These are phyloP conservation scores for Lasioglossum villosulum DNA, from an alignment of 2,888 invertebrate genomes.

Conservation along the genomic window DNA sequence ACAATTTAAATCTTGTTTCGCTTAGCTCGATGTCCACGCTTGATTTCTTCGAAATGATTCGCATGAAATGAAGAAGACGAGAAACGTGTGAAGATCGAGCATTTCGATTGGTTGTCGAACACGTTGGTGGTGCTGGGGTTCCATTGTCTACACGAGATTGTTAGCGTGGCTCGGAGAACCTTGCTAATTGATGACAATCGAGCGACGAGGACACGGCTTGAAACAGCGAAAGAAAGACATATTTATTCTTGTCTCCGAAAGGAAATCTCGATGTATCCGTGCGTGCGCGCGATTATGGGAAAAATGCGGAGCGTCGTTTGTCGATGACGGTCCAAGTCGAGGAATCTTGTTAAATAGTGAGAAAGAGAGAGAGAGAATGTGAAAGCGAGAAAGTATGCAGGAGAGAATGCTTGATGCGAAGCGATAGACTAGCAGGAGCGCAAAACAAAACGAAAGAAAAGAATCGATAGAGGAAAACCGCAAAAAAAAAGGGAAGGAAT, in stretches of 20 bases:
- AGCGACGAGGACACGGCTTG: conserved; percentile 45
- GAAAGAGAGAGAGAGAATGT: conserved; percentile 3
- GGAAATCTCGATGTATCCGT: conserved; percentile 30
- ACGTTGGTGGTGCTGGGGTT: conserved; percentile 2
- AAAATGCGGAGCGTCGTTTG: neutral
- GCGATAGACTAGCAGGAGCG: conserved; percentile 31
- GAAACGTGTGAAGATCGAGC: neutral
- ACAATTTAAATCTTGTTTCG: no score
- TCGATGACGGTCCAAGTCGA: neutral
- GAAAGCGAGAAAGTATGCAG: conserved; percentile 28
- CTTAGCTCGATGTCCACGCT: neutral
- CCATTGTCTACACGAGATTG: conserved; percentile 5
- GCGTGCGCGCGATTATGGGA: neutral
- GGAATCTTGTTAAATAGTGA: conserved; percentile 39
- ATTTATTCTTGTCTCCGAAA: conserved; percentile 37
- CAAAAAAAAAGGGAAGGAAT: neutral
- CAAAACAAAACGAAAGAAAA: conserved; percentile 5
- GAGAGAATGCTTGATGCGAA: conserved; percentile 18
- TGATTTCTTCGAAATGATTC: neutral
- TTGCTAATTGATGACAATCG: conserved; percentile 45
- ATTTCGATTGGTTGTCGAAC: neutral
- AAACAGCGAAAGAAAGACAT: conserved; percentile 1
- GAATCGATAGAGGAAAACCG: neutral
- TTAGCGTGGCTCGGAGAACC: neutral
- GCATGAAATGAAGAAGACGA: neutral